phyloP scores from a whole-genome alignment of 1,140 invertebrate genomes.

The Akabosia matsudoensis region DNA sequence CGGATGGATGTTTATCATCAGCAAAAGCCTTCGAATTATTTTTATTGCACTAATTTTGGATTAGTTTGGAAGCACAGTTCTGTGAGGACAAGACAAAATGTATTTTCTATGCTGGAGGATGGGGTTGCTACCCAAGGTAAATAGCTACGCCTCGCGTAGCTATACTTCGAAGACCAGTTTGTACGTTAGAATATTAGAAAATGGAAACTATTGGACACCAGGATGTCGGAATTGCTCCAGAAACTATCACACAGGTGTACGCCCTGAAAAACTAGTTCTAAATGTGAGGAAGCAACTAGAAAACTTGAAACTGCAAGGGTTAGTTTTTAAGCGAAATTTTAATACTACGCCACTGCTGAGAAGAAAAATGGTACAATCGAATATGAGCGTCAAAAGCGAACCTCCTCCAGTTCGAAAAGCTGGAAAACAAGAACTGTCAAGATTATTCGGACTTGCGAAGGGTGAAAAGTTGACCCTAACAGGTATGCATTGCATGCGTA shows the following conservation, averaged over 20 bases:
- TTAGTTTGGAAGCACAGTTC: no score
- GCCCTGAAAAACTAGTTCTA: no score
- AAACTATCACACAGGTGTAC: neutral
- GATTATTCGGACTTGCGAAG: slow-evolving; percentile 48
- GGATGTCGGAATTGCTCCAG: neutral
- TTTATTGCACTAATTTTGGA: no score
- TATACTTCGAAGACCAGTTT: neutral
- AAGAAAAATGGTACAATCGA: neutral
- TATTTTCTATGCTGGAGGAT: no score
- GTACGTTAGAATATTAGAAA: neutral
- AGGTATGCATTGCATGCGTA: slow-evolving; percentile 45
- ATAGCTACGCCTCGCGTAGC: no score
- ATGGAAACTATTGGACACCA: slow-evolving; percentile 17
- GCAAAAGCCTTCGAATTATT: no score
- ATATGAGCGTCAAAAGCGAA: neutral
- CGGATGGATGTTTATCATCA: no score
- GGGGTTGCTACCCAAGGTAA: no score
- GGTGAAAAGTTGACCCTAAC: slow-evolving; percentile 49
- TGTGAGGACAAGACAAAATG: no score
- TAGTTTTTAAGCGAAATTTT: neutral
- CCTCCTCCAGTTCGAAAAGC: neutral
- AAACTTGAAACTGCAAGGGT: neutral
- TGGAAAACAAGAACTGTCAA: slow-evolving; percentile 37
- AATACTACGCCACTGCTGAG: neutral
- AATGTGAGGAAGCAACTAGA: neutral